Evolutionary conservation across 2,113 vertebrate genomes (phyloP).

Genomic region (Abramis brama): DNA sequence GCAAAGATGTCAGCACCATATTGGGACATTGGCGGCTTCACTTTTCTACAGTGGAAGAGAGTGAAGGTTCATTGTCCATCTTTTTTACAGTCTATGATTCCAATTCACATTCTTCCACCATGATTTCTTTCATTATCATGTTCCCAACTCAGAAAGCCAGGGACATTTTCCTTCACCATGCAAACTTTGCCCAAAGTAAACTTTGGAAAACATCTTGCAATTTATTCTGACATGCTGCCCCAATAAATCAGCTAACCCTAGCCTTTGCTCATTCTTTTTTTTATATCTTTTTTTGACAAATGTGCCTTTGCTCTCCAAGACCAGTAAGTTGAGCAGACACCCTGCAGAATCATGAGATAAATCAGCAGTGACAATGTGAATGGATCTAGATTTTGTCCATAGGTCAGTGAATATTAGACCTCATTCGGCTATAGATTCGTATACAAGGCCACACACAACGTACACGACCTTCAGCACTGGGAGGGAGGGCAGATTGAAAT

Average conservation of each 20-base stretch:
- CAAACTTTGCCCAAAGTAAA: constrained; percentile 3
- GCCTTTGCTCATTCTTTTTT: background rate
- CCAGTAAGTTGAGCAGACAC: constrained; percentile 11
- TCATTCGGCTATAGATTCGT: background rate
- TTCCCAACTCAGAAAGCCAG: constrained; percentile 12
- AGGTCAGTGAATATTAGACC: constrained; percentile 39
- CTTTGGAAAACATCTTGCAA: constrained; percentile 1
- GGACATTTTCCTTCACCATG: background rate
- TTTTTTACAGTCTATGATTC: too few species aligned
- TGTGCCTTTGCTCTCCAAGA: background rate
- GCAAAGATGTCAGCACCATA: too few species aligned
- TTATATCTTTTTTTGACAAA: background rate
- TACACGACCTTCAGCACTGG: background rate
- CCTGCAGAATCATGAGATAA: background rate
- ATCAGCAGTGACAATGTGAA: constrained; percentile 2
- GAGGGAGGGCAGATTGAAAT: background rate
- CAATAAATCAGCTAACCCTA: background rate
- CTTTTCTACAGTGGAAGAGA: too few species aligned
- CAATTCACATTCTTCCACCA: background rate
- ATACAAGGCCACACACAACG: background rate
- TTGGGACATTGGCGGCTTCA: too few species aligned
- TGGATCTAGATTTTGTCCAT: constrained; percentile 17
- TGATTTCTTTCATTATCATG: background rate
- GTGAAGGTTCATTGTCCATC: too few species aligned
- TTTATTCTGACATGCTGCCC: background rate